Base-by-base conservation (phyloP, 2,888 invertebrate species). In the Notocelia uddmanniana region DNA sequence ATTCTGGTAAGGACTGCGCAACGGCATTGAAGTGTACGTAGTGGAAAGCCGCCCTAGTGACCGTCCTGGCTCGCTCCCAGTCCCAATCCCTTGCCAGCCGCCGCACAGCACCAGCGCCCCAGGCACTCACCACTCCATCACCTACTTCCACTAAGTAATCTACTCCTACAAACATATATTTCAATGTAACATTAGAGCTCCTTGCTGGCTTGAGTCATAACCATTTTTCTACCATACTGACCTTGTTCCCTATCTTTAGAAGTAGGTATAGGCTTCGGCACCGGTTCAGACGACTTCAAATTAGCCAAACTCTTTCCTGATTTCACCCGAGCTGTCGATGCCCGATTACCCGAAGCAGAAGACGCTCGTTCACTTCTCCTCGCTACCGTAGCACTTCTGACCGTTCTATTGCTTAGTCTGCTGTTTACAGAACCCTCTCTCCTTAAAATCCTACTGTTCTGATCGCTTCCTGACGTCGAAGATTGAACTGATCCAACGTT, bases 101-200 rank as follows among this genome's bases (percentile, higher is more conserved):
- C 48, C 97, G 95, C 37, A 98, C 93, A 0, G 98, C 97, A n/a
- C 97, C 97, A 79, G 97, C 97, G 0, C 98, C 98, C 92, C 97
- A 98, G 31, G 98, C 95, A 84, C 97, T 98, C 26, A 98, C 95
- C 77, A 96, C 95, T 68, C 97, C 95, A 34, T 97, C 97, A 79
- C 96, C 96, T 71, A 98, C 97, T 94, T 98, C 98, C 41, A 98
- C 97, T 75, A 98, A 92, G 87, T 97, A 98, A 92, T 98, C 98
- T n/a, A 97, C 97, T 72, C 98, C 96, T 96, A 78, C 76, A 86
- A 79, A 60, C 68, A 71, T 50, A 70, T 19, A 45, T 13, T 15
- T 55, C 2, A 31, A 55, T 45, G 1, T 19, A 15, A 21, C 5
- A 26, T 1, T 21, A 48, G n/a, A 52, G 34, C 21, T 60, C 57